Conservation (phyloP, 2,113 vertebrate genomes). For the Pseudonaja textilis region DNA sequence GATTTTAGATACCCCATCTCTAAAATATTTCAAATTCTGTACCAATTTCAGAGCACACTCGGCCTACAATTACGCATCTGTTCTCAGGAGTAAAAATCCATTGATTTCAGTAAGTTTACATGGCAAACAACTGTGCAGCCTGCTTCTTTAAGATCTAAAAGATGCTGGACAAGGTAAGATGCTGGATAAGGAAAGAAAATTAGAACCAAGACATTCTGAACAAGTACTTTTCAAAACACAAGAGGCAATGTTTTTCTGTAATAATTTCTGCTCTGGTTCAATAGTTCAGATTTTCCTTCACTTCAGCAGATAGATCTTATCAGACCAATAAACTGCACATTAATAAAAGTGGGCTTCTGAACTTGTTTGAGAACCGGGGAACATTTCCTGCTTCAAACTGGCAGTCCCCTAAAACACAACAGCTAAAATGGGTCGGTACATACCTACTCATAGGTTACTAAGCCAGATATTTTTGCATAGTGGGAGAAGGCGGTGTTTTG, state of each 20-base stretch:
- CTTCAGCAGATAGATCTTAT: not conserved
- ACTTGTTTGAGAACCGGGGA: not conserved
- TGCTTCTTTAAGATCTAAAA: not conserved
- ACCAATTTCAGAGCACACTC: not conserved
- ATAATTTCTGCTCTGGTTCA: not conserved
- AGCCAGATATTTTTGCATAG: not conserved
- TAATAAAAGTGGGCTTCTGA: not conserved
- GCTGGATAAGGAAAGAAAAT: not conserved
- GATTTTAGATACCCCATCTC: not conserved
- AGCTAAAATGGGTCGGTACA: not conserved
- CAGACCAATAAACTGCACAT: not conserved
- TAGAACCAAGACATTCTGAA: not conserved
- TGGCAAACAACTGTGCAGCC: not conserved
- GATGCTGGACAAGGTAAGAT: not conserved
- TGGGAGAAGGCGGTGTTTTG: not conserved
- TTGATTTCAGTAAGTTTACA: not conserved
- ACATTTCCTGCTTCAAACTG: not conserved
- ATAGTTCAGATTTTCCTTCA: not conserved
- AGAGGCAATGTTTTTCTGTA: not conserved
- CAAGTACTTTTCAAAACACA: not conserved
- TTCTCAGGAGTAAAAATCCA: not conserved
- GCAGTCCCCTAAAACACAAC: not conserved
- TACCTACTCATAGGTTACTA: not conserved
- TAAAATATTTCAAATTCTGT: not conserved
- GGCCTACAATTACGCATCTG: not conserved